Evolutionary conservation across 2,888 invertebrate species (phyloP), one percentile per base, ranked within the genome.

Genomic region (Cyclophora punctaria): DNA sequence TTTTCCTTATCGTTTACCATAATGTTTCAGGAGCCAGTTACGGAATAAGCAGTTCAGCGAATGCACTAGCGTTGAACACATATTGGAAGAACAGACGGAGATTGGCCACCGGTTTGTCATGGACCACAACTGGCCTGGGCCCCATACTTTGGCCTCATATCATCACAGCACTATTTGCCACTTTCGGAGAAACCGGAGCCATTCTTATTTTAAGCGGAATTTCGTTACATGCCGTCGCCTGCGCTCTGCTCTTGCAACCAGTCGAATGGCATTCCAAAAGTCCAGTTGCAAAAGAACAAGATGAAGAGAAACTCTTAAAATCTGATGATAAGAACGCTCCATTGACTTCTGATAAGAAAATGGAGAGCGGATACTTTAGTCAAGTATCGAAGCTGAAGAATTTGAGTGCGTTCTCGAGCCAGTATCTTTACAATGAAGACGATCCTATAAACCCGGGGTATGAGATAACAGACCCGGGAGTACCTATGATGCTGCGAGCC

Each of bases 131-230:
- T 3, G 94, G 93, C 0, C 69, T 94, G 35, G 94, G 94, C 0
- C 93, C 94, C 2, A 93, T 94, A 43, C 66, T 93, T 48, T 91
- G 93, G 90, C 94, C 94, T 3, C 90, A 93, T 63, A 82, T 94
- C 34, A 92, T 94, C 48, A 93, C 92, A 7, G 79, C 80, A 5
- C 73, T 94, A n/a, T 87, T 93, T 69, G 76, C 88, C 1, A 52
- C 73, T 37, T 93, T 92, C 53, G 93, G 92, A 0, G 91, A 92
- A 59, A 88, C 90, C 50, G 93, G 94, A 34, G 90, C 94, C 0
- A 88, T 93, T 47, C 74, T 94, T 7, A 83, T 94, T 35, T 90
- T 93, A 61, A 90, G 92, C 20, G 94, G 91, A 3, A 86, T 94
- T 51, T 90, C 93, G 1, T 78, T 93, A 49, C 93, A 95, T 67